Evolutionary conservation across 2,113 vertebrate genomes (phyloP), one percentile per base, ranked within the genome.

Genomic region (Cavia porcellus): DNA sequence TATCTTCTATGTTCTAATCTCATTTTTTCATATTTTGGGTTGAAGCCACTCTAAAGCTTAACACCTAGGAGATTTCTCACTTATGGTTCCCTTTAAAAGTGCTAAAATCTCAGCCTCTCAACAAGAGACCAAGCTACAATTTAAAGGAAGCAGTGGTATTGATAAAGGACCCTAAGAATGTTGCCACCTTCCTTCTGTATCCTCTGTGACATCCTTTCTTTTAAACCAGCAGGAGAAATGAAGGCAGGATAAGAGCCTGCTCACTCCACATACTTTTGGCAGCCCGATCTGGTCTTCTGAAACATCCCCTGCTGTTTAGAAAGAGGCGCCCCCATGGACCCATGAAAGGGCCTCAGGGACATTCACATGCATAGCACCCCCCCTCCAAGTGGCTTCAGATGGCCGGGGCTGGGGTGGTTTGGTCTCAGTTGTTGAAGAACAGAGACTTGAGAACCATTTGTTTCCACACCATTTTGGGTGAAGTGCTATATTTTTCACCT

Each of bases 31-130:
- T 96, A 94, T 97, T 98, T 98, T 98, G 96, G 93, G 90, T 95
- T 96, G 96, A 95, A 97, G 92, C 96, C 97, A 98, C 92, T 96
- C 97, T 92, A 92, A 96, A 97, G 94, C 82, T 98, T 97, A 98
- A 98, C 97, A 97, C 97, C 95, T 96, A 95, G 94, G 92, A 98
- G 89, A 96, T 98, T 98, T 98, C 97, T 96, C 97, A 97, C 95
- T 96, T 97, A 91, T 90, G 96, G 86, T 90, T 98, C 72, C 92
- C 95, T 98, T 98, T 98, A 95, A 95, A 98, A 97, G 96, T 98
- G 97, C 96, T 98, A 98, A 98, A 98, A 97, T 97, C 96, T 98
- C 97, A 98, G 96, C 94, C 97, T 98, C 94, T 96, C 95, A 90
- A 96, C 97, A 97, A 95, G 92, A 96, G 96, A 95, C 97, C 97